A percentile compares a stretch with the other conserved stretches of the same genome.
Evolutionary conservation across 2,797 vertebrate species (phyloP).

Genomic region (Euphonia xanthogaster): DNA sequence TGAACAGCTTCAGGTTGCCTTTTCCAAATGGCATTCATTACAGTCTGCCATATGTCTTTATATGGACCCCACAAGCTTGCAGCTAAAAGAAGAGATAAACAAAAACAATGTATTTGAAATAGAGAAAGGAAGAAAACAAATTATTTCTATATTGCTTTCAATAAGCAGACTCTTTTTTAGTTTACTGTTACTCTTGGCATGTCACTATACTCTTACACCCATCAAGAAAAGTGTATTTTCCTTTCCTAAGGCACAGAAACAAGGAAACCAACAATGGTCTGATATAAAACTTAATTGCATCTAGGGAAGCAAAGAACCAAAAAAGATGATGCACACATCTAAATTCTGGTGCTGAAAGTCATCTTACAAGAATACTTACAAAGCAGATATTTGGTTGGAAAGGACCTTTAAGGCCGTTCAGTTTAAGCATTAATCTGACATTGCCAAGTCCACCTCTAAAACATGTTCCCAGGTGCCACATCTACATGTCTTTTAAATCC

Average conservation of each 20-base stretch:
- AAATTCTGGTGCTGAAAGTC: background rate
- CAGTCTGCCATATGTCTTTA: constrained; percentile 93
- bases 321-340: background rate
- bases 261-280: accelerated
- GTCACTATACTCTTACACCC: background rate
- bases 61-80: constrained; percentile 97
- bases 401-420: background rate
- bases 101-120: background rate
- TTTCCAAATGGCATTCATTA: constrained; percentile 89
- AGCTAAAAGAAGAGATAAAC: constrained; percentile 74
- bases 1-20: constrained; percentile 91
- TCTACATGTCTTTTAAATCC: background rate
- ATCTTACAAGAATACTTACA: background rate
- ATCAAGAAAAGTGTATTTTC: background rate
- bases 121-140: background rate
- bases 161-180: background rate
- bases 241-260: background rate
- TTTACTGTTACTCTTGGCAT: background rate
- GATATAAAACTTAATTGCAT: background rate
- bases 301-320: background rate
- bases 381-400: background rate
- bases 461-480: background rate
- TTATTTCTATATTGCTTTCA: background rate
- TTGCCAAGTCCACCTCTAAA: background rate
- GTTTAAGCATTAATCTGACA: background rate